Evolutionary conservation across 2,888 invertebrate genomes (phyloP).

Genomic region (Venusia cambrica): DNA sequence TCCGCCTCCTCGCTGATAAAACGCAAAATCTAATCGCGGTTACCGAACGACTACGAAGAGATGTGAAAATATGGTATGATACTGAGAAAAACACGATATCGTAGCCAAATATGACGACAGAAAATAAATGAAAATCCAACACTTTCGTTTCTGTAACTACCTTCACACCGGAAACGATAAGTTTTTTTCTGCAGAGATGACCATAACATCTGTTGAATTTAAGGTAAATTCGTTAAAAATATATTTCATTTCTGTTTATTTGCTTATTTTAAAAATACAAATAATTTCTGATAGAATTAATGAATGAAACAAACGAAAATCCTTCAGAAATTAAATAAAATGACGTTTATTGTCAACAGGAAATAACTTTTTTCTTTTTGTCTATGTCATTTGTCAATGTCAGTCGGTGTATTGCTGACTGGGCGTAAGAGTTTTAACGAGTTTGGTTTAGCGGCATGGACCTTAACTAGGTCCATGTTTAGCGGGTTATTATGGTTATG

Average conservation of each 20-base stretch:
- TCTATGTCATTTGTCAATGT: no score
- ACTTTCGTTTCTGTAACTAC: slow-evolving; percentile 77
- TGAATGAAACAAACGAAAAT: slow-evolving; percentile 38
- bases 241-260: slow-evolving; percentile 64
- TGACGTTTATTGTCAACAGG: slow-evolving; percentile 42
- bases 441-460: no score
- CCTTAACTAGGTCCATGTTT: no score
- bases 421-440: no score
- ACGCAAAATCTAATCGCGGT: slow-evolving; percentile 49
- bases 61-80: slow-evolving; percentile 66
- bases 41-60: slow-evolving; percentile 49
- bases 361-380: slow-evolving; percentile 41
- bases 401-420: no score
- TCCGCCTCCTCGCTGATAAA: slow-evolving; percentile 44
- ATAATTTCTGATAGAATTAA: slow-evolving; percentile 41
- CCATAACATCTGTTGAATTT: slow-evolving; percentile 49
- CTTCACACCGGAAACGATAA: slow-evolving; percentile 74
- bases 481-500: no score
- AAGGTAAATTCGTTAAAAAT: slow-evolving; percentile 42
- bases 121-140: slow-evolving; percentile 75
- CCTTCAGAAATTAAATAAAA: slow-evolving; percentile 28
- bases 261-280: slow-evolving; percentile 35
- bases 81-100: slow-evolving; percentile 65
- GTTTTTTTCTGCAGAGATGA: slow-evolving; percentile 59
- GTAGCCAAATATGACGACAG: slow-evolving; percentile 71